Base-by-base conservation (phyloP, 2,113 vertebrate species). In the Sylvilagus bachmani region DNA sequence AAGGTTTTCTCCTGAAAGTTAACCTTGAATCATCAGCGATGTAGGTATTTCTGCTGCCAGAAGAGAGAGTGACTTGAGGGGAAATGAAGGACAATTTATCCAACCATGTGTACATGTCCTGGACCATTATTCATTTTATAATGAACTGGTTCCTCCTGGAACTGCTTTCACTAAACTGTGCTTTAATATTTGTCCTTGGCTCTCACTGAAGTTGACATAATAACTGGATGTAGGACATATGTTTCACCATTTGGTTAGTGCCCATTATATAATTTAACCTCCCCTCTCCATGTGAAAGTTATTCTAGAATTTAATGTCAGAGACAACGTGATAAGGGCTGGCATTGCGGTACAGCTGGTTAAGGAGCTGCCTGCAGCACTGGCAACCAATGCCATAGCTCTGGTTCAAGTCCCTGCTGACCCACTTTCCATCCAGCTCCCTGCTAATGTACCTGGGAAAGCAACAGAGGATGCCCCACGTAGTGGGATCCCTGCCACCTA, bases 221-320 rank as follows among this genome's bases (percentile, higher is more conserved):
- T 91, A 95, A 49, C 78, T 66, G 21, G 6, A 93, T 77, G 0
- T 25, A 51, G 84, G 53, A 80, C 92, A 85, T 84, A 87, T 62
- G 16, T 36, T 79, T 90, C 51, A 71, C 12, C 62, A 85, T 92
- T 86, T 95, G 44, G 24, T 44, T 89, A 69, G 66, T 82, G 17
- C 14, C 36, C 27, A 84, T 78, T 80, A 73, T 62, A 69, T 84
- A 90, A 93, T 75, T 95, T 89, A 80, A 38, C 73, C 69, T 71
- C 33, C n/a, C 10, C 3, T 66, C 22, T 89, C 16, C 12, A 31
- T 79, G 38, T 88, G 77, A 85, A 93, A 91, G 64, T 71, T 61
- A 70, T 82, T 74, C 16, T 73, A 69, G 44, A 92, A 62, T 71
- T 86, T 81, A 92, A 79, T 90, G 19, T 91, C 62, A 91, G 83